Conservation (phyloP, 2,888 invertebrate species). For the Chloroclysta siterata region DNA sequence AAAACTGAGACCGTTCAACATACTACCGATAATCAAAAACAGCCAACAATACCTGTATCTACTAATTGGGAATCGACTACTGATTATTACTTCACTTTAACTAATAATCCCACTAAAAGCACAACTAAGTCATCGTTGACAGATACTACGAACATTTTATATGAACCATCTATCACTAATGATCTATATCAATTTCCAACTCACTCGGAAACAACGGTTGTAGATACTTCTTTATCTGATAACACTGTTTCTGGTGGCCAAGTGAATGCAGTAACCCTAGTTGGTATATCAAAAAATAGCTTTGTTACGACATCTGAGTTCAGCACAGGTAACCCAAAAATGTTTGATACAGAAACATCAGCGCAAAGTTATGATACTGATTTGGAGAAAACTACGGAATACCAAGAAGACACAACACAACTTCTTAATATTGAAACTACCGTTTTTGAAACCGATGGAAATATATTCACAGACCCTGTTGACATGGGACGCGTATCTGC, state of each 20-base stretch:
- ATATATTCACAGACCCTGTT: background rate
- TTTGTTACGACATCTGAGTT: slow-evolving; percentile 1
- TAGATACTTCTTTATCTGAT: background rate
- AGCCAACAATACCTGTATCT: background rate
- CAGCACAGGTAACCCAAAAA: background rate
- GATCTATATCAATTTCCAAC: background rate
- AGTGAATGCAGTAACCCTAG: background rate
- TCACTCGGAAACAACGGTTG: background rate
- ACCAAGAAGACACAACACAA: slow-evolving; percentile 4
- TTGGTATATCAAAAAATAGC: background rate
- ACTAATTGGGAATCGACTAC: background rate
- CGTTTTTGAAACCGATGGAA: background rate
- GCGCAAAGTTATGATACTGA: background rate
- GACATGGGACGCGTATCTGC: background rate
- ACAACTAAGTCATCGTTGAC: background rate
- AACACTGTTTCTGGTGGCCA: background rate
- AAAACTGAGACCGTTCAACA: background rate
- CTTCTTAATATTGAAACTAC: background rate
- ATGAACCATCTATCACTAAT: background rate
- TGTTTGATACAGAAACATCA: background rate
- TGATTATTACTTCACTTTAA: background rate
- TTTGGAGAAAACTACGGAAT: background rate
- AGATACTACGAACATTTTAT: background rate
- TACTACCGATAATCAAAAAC: background rate
- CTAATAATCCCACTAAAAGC: background rate